A percentile compares a stretch with the other conserved stretches of the same genome.
Evolutionary conservation across 1,140 invertebrate species (phyloP).

Genomic region (Archivesica marissinica): DNA sequence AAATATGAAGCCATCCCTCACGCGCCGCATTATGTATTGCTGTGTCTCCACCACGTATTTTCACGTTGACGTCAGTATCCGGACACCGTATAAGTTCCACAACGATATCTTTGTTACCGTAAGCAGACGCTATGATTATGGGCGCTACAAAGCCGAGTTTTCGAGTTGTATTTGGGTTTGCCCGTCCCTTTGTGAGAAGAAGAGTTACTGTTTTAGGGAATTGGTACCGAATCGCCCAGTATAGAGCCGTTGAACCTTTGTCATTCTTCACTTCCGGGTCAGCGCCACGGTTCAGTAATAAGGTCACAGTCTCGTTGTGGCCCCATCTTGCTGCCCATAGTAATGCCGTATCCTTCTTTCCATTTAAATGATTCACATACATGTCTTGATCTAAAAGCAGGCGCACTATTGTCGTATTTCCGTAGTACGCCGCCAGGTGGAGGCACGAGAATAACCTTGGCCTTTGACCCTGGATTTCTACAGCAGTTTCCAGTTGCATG

Average conservation of each 20-base stretch:
- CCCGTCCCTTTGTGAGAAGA: constrained; percentile 72
- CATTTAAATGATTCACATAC: constrained; percentile 76
- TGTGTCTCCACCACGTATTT: constrained; percentile 75
- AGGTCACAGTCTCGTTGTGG: constrained; percentile 65
- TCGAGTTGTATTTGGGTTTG: constrained; percentile 74
- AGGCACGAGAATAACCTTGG: constrained; percentile 78
- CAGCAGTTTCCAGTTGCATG: constrained; percentile 73
- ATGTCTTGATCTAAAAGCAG: constrained; percentile 72
- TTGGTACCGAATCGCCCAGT: constrained; percentile 81
- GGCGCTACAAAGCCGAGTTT: constrained; percentile 79
- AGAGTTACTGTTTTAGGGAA: constrained; percentile 71
- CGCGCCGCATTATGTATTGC: constrained; percentile 79
- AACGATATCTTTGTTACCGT: constrained; percentile 75
- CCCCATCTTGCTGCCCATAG: constrained; percentile 80
- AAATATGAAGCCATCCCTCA: constrained; percentile 73
- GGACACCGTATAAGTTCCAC: constrained; percentile 70
- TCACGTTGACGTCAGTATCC: constrained; percentile 75
- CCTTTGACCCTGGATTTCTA: constrained; percentile 78
- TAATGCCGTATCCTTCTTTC: constrained; percentile 79
- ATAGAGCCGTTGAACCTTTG: constrained; percentile 81
- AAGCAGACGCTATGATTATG: constrained; percentile 76
- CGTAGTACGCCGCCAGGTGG: constrained; percentile 77
- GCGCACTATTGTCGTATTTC: constrained; percentile 73
- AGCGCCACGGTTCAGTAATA: constrained; percentile 68
- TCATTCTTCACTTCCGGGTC: constrained; percentile 78